A percentile compares a stretch with the other conserved stretches of the same genome.
phyloP scores from a whole-genome alignment of 2,113 vertebrate genomes.

The Oceanodroma tethys region DNA sequence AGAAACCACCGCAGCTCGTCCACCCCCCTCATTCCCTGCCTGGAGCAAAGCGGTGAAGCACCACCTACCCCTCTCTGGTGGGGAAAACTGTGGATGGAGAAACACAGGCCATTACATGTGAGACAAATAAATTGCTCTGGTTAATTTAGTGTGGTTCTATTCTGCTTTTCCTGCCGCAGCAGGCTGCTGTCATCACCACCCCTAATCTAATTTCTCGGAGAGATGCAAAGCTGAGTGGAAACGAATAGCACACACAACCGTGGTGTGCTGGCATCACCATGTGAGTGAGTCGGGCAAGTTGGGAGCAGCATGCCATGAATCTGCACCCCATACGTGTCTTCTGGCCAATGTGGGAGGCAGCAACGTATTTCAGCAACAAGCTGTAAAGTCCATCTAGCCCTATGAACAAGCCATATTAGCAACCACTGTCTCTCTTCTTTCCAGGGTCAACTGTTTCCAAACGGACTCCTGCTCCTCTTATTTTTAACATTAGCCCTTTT shows the following conservation, averaged over 20 bases:
- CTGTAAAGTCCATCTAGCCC: background rate
- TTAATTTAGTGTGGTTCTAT: background rate
- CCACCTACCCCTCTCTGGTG: background rate
- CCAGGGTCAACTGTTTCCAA: background rate
- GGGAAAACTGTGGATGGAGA: background rate
- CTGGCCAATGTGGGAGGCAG: background rate
- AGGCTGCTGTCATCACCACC: background rate
- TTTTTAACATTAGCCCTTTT: background rate
- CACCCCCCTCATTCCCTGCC: background rate
- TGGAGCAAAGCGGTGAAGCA: background rate
- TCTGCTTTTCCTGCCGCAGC: background rate
- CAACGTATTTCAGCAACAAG: background rate
- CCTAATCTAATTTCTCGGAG: background rate
- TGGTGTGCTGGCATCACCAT: background rate
- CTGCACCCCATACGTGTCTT: background rate
- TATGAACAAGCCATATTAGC: background rate
- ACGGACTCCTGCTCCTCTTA: background rate
- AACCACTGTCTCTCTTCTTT: background rate
- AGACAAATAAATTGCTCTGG: background rate
- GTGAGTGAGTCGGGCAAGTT: accelerated
- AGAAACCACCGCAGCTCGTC: background rate
- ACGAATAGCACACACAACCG: background rate
- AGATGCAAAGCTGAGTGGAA: background rate
- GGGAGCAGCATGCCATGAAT: background rate
- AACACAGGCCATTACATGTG: accelerated